Evolutionary conservation across 2,888 invertebrate genomes (phyloP), one percentile per base, ranked within the genome.

Genomic region (Gibbula magus): DNA sequence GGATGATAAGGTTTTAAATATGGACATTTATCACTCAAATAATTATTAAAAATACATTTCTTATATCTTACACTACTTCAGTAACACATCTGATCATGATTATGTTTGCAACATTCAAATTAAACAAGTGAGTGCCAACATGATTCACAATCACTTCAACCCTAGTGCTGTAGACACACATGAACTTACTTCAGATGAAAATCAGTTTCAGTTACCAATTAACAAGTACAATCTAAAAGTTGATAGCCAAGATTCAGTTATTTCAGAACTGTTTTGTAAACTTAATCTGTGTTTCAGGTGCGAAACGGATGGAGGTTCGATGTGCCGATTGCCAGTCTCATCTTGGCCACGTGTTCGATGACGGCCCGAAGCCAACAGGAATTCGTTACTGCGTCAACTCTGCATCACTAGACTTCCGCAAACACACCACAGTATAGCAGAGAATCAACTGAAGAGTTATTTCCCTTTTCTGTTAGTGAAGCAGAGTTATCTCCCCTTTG

Each of bases 361-460:
- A 93, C 82, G 93, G 92, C 13, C 91, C 92, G 4, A 86, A 87
- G 51, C 91, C 89, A 13, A 88, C 89, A 5, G 87, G 88, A 1
- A 75, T 91, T 5, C 87, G 93, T 10, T 93, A 90, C 86, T 93
- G 93, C 85, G 89, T 92, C 35, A 93, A 93, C 85, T 92, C 91
- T 5, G 90, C 90, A 18, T 90, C 92, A 1, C 86, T 92, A 32
- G 89, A 91, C 82, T 93, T 93, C 84, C 89, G 90, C 79, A 91
- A 91, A 82, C 91, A 92, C 81, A 92, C 91, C 8, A 92, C 92
- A 29, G 91, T 92, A 75, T 92, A 84, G 81, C 53, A 51, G 20
- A 52, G 52, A 75, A 16, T 75, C 16, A 51, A 10, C 10, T 54
- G 56, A 54, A 35, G 16, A 13, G n/a, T 56, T 16, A 13, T 20